phyloP scores from a whole-genome alignment of 1,140 invertebrate species.

The Temnothorax curvispinosus region DNA sequence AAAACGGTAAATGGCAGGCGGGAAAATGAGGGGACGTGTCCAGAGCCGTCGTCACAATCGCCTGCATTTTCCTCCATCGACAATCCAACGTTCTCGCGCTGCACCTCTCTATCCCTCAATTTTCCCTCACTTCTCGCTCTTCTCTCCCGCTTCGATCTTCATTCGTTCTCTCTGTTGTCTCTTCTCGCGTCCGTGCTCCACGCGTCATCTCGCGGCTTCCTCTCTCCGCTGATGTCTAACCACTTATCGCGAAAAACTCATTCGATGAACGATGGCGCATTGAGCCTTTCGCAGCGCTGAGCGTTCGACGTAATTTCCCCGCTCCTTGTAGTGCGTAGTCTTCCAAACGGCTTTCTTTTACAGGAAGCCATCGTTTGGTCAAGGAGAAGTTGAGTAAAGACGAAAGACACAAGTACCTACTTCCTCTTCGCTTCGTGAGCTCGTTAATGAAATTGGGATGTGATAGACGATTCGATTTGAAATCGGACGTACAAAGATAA shows the following conservation, averaged over 20 bases:
- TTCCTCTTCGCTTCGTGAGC: slow-evolving; percentile 10
- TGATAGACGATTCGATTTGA: slow-evolving; percentile 33
- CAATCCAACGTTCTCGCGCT: slow-evolving; percentile 4
- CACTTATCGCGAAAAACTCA: slow-evolving; percentile 65
- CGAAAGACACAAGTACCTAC: slow-evolving; percentile 8
- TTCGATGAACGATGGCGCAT: slow-evolving; percentile 62
- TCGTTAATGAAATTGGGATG: slow-evolving; percentile 51
- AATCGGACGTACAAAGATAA: slow-evolving; percentile 18
- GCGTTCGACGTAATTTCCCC: slow-evolving; percentile 7
- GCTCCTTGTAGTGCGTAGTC: not conserved
- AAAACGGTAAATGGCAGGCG: slow-evolving; percentile 25
- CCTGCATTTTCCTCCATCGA: slow-evolving; percentile 53
- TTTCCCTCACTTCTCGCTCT: slow-evolving; percentile 39
- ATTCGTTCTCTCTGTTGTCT: slow-evolving; percentile 18
- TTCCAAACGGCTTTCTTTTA: slow-evolving; percentile 26
- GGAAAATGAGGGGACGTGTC: slow-evolving; percentile 32
- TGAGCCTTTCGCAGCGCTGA: slow-evolving; percentile 47
- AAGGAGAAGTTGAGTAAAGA: slow-evolving; percentile 29
- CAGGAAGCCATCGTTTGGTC: slow-evolving; percentile 40
- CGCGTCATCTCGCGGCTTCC: slow-evolving; percentile 31
- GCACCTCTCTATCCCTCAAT: slow-evolving; percentile 39
- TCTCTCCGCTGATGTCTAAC: slow-evolving; percentile 40
- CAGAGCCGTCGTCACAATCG: slow-evolving; percentile 38
- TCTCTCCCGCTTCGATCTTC: not conserved
- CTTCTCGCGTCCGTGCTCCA: slow-evolving; percentile 23